Evolutionary conservation across 1,140 invertebrate genomes (phyloP), one percentile per base, ranked within the genome.

Genomic region (Magallana gigas): DNA sequence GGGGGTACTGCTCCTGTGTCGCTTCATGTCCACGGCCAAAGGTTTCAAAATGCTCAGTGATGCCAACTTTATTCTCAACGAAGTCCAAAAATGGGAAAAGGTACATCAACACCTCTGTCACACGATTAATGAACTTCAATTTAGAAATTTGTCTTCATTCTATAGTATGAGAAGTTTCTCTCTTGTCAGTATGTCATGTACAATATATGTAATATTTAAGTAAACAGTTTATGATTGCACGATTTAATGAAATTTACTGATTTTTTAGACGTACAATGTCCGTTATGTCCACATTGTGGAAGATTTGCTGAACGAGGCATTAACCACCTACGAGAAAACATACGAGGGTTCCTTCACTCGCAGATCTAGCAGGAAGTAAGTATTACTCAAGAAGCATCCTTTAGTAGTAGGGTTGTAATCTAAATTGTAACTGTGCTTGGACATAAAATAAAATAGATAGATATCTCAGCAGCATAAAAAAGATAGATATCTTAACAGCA

Each of bases 201-300:
- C n/a, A 12, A 23, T 80, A 23, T 80, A 16, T 48, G 11, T 80
- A 80, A 6, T 0, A 80, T 80, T 23, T n/a, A 6, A 14, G 12
- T n/a, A 62, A 3, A 62, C 23, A 23, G 23, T 23, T 23, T 23
- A 23, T 23, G n/a, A 62, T 62, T 11, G n/a, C 4, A 6, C n/a
- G n/a, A 4, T 48, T 48, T 48, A 48, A 48, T 48, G 36, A 48
- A 48, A 48, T 5, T 48, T 90, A 48, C 18, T 8, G 23, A 36
- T 88, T 88, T 90, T 91, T 18, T 91, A 95, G 94, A 90, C 90
- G 16, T 95, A 94, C 88, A 95, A 95, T 91, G 87, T 90, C 8
- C 93, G 93, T 88, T 99, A 99, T 95, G 98, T 98, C 0, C 96
- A 97, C 8, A 95, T 99, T 7, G 96, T 99, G 23, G 98, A 99